Evolutionary conservation across 2,797 vertebrate genomes (phyloP), one percentile per base, ranked within the genome.

Genomic region (Chaetophractus vellerosus): DNA sequence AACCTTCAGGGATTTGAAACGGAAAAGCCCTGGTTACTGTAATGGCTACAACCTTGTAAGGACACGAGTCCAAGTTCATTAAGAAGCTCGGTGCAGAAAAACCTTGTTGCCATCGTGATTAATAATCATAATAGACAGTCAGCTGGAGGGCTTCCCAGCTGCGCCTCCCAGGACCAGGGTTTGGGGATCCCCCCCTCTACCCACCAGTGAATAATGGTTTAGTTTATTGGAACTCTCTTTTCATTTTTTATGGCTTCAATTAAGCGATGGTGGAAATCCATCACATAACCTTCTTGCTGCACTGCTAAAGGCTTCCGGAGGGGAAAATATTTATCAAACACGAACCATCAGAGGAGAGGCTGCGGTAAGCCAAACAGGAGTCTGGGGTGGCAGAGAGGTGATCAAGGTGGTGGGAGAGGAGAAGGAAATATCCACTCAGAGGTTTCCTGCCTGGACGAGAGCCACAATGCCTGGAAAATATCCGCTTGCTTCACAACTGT

Each of bases 171-270:
- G 96, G 97, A 69, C 91, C 93, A n/a, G n/a, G 96, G 90, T 92
- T 95, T 90, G 84, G 89, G 95, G 97, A 18, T 19, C 18, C 93
- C 96, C 97, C 79, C 91, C 75, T 94, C 94, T 16, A 85, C 71
- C 92, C 93, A 95, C 0, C 0, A 84, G 90, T 98, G 98, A 98
- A 85, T 97, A 97, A 98, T 98, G 98, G 96, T 96, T 97, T 96
- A 50, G 96, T 97, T 98, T 98, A 98, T 98, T 98, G 98, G 97
- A 98, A 98, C 97, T 98, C 97, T 59, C 97, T 98, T 98, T 98
- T 98, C 98, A 98, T 98, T 98, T 98, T 98, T 98, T 98, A 98
- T 97, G 96, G 68, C 98, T 98, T 98, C 98, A 98, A 98, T 98
- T 98, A 98, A 98, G 97, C 96, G 97, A 98, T 98, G 93, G 10